phyloP scores from a whole-genome alignment of 2,888 invertebrate species.

The Ellobium chinense region DNA sequence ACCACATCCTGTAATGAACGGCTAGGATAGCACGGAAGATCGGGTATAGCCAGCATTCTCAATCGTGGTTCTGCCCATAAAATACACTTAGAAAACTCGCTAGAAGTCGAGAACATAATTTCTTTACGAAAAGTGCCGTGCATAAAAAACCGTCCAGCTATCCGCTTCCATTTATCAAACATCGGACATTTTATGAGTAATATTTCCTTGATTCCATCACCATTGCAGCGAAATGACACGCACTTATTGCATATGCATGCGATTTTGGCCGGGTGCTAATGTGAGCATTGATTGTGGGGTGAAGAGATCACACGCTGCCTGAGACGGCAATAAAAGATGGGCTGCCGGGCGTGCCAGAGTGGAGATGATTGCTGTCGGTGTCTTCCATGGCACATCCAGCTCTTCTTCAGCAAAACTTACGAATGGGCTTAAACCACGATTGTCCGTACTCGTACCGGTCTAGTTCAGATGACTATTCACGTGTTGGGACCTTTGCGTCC shows the following conservation, averaged over 20 bases:
- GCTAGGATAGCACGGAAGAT: too few species aligned
- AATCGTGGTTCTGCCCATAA: too few species aligned
- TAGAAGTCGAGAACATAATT: too few species aligned
- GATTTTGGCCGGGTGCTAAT: slow-evolving; percentile 11
- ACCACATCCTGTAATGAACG: too few species aligned
- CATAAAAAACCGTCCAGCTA: neutral
- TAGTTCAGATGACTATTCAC: too few species aligned
- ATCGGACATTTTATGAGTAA: neutral
- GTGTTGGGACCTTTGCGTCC: too few species aligned
- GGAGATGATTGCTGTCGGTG: neutral
- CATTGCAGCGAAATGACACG: neutral
- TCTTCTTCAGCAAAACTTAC: too few species aligned
- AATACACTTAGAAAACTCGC: too few species aligned
- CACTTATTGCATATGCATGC: slow-evolving; percentile 17
- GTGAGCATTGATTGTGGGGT: slow-evolving; percentile 15
- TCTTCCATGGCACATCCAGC: too few species aligned
- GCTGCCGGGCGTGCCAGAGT: neutral
- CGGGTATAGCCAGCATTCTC: too few species aligned
- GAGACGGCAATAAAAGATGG: neutral
- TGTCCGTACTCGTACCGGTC: too few species aligned
- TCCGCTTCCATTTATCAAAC: slow-evolving; percentile 10
- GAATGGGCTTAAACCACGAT: too few species aligned
- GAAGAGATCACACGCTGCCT: neutral
- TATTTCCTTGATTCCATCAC: neutral
- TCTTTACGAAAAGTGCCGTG: neutral